Evolutionary conservation across 2,888 invertebrate species (phyloP), one percentile per base, ranked within the genome.

Genomic region (Odontothrips loti): DNA sequence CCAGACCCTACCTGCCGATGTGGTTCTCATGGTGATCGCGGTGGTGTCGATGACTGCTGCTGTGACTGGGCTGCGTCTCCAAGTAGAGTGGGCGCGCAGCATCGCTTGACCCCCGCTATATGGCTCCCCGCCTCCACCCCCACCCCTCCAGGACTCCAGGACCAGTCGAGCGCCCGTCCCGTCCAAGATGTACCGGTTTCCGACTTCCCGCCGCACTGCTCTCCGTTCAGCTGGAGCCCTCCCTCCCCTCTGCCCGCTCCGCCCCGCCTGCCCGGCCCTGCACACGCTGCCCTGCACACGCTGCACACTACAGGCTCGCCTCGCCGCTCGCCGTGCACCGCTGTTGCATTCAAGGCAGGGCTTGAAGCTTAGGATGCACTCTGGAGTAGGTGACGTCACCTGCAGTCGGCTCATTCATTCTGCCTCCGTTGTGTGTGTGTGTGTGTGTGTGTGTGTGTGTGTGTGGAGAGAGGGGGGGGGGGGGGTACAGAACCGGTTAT

Each of bases 351-450:
- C 34, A 43, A 6, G 3, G 34, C 34, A 43, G 34, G 34, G 34
- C 34, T 43, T 6, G 6, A 2, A 43, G 34, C 34, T 43, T 6
- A 43, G 34, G 34, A 43, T 43, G 34, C 34, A 43, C 34, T 43
- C 34, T n/a, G n/a, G n/a, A n/a, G n/a, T n/a, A n/a, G 11, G 68
- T 68, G 68, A 68, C 23, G 68, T 68, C 68, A 68, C 68, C 23
- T 68, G 68, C 68, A 68, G 68, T 23, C 23, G 9, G 68, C 68
- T 68, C 68, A 68, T 68, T n/a, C 68, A 68, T 23, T 23, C n/a
- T 23, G 23, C 68, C 23, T 17, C 17, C 58, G 6, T 6, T 43
- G 34, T 43, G 34, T 43, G 34, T 43, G 34, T 43, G 34, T 43
- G 34, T 43, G 6, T 43, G 34, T 43, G 34, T 43, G 34, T 43